Evolutionary conservation across 1,140 invertebrate genomes (phyloP).

Genomic region (Drosophila insularis): DNA sequence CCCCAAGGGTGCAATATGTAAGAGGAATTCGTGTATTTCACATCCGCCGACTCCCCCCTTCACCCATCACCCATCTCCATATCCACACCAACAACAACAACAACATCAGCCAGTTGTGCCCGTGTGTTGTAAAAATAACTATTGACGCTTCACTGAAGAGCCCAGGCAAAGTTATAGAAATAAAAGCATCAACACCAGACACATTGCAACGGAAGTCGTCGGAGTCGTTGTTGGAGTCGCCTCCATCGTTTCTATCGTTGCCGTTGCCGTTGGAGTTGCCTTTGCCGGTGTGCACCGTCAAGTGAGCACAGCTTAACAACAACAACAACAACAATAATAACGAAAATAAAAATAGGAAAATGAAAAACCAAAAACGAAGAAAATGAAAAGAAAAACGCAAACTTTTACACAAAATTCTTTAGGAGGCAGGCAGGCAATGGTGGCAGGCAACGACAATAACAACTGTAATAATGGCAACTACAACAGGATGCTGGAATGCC

Average conservation of each 20-base stretch:
- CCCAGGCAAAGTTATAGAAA: slow-evolving; percentile 62
- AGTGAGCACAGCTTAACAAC: slow-evolving; percentile 53
- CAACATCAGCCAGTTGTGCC: slow-evolving; percentile 11
- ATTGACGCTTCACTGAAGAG: slow-evolving; percentile 69
- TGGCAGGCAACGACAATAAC: slow-evolving; percentile 60
- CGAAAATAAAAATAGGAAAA: background rate
- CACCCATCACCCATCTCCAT: background rate
- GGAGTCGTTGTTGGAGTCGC: slow-evolving; percentile 32
- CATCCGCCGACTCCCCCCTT: slow-evolving; percentile 41
- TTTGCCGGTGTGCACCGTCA: slow-evolving; percentile 36
- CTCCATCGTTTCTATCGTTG: background rate
- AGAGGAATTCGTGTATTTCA: slow-evolving; percentile 68
- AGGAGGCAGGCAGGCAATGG: background rate
- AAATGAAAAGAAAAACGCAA: slow-evolving; percentile 32
- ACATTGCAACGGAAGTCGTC: slow-evolving; percentile 74
- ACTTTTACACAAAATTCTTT: slow-evolving; percentile 70
- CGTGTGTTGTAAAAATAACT: slow-evolving; percentile 62
- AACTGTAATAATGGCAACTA: slow-evolving; percentile 71
- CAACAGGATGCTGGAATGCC: slow-evolving; percentile 56
- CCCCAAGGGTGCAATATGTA: slow-evolving; percentile 59
- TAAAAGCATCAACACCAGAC: slow-evolving; percentile 77
- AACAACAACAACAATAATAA: background rate
- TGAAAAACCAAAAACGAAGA: background rate
- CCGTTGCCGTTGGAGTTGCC: background rate
- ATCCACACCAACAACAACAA: background rate